Percentiles rank a stretch among this genome's conserved stretches.
Evolutionary conservation across 2,113 vertebrate genomes (phyloP).

Genomic region (Callithrix jacchus): DNA sequence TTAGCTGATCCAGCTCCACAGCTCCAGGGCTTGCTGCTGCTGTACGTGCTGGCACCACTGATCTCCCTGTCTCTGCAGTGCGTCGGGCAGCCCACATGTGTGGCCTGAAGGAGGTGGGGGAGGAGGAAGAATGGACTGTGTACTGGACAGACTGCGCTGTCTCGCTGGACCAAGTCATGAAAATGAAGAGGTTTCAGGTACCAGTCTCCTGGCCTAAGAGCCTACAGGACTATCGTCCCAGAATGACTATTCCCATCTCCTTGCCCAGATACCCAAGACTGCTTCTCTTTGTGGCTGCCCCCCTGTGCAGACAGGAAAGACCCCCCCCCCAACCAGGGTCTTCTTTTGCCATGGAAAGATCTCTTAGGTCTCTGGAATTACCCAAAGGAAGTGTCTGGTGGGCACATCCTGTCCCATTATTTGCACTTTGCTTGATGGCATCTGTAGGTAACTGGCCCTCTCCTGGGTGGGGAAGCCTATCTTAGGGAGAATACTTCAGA

Average conservation of each 20-base stretch:
- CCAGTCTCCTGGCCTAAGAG: background rate
- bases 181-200: slow-evolving; percentile 89
- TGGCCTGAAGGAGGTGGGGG: slow-evolving; percentile 83
- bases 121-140: slow-evolving; percentile 84
- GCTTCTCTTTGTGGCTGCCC: background rate
- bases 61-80: slow-evolving; percentile 76
- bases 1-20: background rate
- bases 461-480: background rate
- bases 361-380: background rate
- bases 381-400: background rate
- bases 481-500: background rate
- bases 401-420: background rate
- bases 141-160: slow-evolving; percentile 85
- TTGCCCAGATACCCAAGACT: no score
- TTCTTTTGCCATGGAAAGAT: background rate
- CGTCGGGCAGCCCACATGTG: slow-evolving; percentile 81
- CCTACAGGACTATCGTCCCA: background rate
- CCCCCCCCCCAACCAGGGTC: background rate
- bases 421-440: background rate
- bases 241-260: background rate
- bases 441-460: background rate
- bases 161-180: slow-evolving; percentile 83
- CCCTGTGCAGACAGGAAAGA: background rate
- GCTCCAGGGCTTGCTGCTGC: background rate
- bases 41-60: background rate